Conservation (phyloP, 2,888 invertebrate genomes). For the Brachypalpus laphriformis region DNA sequence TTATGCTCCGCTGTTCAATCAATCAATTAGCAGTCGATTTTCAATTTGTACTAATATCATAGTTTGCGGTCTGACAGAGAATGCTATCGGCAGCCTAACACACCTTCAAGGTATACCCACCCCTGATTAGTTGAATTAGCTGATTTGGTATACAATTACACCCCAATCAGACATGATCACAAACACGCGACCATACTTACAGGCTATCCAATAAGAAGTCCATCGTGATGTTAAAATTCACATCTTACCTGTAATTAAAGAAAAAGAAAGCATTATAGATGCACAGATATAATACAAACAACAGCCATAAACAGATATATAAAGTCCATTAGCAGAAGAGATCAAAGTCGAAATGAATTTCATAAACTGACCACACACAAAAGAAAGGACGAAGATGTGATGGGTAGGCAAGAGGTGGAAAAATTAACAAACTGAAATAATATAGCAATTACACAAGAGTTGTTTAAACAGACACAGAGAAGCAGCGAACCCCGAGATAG, state of each 20-base stretch:
- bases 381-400: background rate
- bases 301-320: constrained; percentile 9
- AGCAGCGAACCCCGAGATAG: constrained; percentile 11
- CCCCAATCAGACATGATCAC: background rate
- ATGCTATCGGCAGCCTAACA: background rate
- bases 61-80: constrained; percentile 20
- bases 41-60: constrained; percentile 25
- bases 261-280: constrained; percentile 44
- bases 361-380: constrained; percentile 51
- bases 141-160: background rate
- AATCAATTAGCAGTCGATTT: constrained; percentile 53
- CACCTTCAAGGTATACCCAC: background rate
- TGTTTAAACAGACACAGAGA: constrained; percentile 61
- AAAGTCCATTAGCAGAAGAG: constrained; percentile 61
- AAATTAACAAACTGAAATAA: constrained; percentile 73
- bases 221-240: constrained; percentile 15
- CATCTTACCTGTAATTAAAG: constrained; percentile 67
- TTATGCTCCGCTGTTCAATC: constrained; percentile 43
- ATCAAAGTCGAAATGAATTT: constrained; percentile 62
- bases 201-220: background rate
- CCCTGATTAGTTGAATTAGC: constrained; percentile 31
- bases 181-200: constrained; percentile 35
- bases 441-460: constrained; percentile 71
- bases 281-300: too few relatives aligned
- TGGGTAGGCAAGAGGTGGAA: constrained; percentile 3